phyloP scores from a whole-genome alignment of 30 jellyfish, hydroid and myxozoan species.

The Hydractinia echinata region DNA sequence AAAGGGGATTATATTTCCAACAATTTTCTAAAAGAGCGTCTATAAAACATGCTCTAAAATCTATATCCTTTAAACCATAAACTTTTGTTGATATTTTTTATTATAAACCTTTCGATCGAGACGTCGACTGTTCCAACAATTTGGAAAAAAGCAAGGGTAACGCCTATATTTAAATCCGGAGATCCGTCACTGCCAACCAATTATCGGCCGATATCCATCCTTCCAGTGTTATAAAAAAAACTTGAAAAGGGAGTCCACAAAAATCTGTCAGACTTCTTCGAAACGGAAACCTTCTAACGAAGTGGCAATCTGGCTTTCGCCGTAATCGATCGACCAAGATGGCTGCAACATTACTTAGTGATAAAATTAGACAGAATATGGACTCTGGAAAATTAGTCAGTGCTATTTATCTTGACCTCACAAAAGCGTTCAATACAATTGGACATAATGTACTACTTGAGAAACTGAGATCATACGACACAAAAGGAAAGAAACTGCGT shows the following conservation, averaged over 20 bases:
- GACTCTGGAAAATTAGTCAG: not conserved
- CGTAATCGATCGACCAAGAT: not conserved
- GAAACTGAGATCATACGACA: not conserved
- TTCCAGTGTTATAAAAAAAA: not conserved
- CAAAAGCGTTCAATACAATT: slow-evolving; percentile 12
- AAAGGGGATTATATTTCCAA: no score
- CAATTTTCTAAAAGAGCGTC: no score
- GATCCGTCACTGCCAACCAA: not conserved
- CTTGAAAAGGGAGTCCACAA: not conserved
- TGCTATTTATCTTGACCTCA: slow-evolving; percentile 12
- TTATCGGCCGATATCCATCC: slow-evolving; percentile 8
- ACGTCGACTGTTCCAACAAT: not conserved
- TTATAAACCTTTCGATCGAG: no score
- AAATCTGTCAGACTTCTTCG: not conserved
- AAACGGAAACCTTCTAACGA: not conserved
- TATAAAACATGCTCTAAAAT: no score
- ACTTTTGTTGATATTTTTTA: no score
- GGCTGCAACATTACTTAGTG: slow-evolving; percentile 4
- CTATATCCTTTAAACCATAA: no score
- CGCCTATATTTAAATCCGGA: slow-evolving; percentile 9
- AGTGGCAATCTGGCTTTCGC: slow-evolving; percentile 3
- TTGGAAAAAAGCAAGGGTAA: not conserved
- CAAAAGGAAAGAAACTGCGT: not conserved
- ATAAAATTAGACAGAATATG: not conserved
- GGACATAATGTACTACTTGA: not conserved